Evolutionary conservation across 2,888 invertebrate species (phyloP), one percentile per base, ranked within the genome.

Genomic region (Chorisops tibialis): DNA sequence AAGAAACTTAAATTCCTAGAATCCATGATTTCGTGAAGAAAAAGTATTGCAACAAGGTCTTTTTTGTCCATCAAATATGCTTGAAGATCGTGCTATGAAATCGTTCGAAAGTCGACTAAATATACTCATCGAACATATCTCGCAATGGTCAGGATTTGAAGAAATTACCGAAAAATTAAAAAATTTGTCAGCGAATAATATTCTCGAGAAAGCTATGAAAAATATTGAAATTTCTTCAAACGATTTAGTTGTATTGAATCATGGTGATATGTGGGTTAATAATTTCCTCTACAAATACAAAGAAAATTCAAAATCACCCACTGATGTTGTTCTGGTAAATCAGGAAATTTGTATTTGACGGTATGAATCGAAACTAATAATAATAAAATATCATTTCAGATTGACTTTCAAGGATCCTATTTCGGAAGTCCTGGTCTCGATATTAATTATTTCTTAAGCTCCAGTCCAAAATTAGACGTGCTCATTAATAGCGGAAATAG

Each of bases 241-340:
- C 62, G 64, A 65, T 14, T 75, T 81, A 52, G 77, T 79, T 18
- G 81, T 81, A 12, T 70, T 82, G 41, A 81, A 81, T 68, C 82
- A 82, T 68, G 82, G 82, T 9, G 82, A 82, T 67, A 72, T 81
- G 2, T 82, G 81, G 81, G 75, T 80, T n/a, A 81, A 81, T 63
- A 82, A 82, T 67, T 80, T 81, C 68, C 78, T 82, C 77, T 81
- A 81, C 69, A 70, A 71, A 47, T 47, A 47, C 21, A 16, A 43
- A 4, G 43, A 16, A 18, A 22, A 19, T 12, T n/a, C n/a, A 3
- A 22, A 18, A 4, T 3, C n/a, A n/a, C 47, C 47, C 7, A 21
- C 2, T 12, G 47, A 47, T 47, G 47, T n/a, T 21, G 47, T 47
- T 47, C 21, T 47, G 21, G 73, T 73, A 69, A 69, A 71, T 68